A percentile compares a stretch with the other conserved stretches of the same genome.
phyloP scores from a whole-genome alignment of 2,113 vertebrate species.

The human (Homo sapiens) region DNA sequence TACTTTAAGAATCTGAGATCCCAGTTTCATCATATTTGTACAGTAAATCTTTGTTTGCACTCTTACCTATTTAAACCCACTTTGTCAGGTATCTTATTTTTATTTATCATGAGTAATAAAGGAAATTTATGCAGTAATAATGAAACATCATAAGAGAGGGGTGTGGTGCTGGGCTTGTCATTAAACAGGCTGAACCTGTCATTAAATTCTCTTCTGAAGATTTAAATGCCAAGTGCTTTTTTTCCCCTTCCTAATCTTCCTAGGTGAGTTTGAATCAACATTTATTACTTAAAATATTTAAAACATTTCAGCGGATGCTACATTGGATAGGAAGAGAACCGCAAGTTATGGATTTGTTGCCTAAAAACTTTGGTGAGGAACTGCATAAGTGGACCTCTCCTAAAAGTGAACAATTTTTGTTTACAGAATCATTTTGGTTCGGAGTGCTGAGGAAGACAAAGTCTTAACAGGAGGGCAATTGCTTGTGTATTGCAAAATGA shows the following conservation, averaged over 20 bases:
- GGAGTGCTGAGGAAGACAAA: neutral
- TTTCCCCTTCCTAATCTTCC: constrained; percentile 14
- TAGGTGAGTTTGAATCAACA: constrained; percentile 18
- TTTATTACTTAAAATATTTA: constrained; percentile 18
- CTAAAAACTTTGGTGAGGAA: constrained; percentile 3
- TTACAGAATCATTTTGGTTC: neutral
- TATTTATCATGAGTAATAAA: constrained; percentile 71
- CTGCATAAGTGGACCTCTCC: neutral
- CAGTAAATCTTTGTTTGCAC: neutral
- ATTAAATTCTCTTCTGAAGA: constrained; percentile 63
- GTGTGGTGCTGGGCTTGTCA: constrained; percentile 64
- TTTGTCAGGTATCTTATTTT: constrained; percentile 57
- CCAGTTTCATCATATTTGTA: neutral
- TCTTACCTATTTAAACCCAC: constrained; percentile 47
- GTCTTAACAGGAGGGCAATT: neutral
- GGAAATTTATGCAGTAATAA: constrained; percentile 65
- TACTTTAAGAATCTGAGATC: constrained; percentile 23
- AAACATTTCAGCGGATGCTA: neutral
- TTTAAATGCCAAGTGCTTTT: constrained; percentile 41
- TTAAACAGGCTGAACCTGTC: constrained; percentile 74
- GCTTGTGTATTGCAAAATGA: neutral
- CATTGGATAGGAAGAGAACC: neutral
- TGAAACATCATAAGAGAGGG: constrained; percentile 73
- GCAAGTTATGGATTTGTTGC: neutral
- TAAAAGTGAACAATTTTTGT: neutral